Conservation (phyloP, 2,888 invertebrate genomes). For the Ophonus ardosiacus region DNA sequence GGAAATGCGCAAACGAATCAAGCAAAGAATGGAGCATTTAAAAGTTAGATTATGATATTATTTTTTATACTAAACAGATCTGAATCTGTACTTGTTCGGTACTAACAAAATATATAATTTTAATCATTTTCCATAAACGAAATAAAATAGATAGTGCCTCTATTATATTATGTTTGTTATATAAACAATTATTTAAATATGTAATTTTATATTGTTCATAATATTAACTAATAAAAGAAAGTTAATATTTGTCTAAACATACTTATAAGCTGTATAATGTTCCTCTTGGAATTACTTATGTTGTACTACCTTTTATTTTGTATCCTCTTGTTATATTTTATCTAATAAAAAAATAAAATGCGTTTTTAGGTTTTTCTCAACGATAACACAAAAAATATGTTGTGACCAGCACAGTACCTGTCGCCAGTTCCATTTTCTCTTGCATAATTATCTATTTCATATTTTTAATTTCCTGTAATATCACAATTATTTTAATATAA, state of each 20-base stretch:
- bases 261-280: neutral
- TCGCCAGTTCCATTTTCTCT: too few species aligned
- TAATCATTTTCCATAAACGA: slow-evolving; percentile 39
- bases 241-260: slow-evolving; percentile 38
- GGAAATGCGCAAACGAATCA: slow-evolving; percentile 81
- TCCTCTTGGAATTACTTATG: neutral
- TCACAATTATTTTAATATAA: too few species aligned
- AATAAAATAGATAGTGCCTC: slow-evolving; percentile 57
- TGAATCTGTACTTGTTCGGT: slow-evolving; percentile 18
- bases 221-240: slow-evolving; percentile 36
- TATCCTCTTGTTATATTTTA: too few species aligned
- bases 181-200: slow-evolving; percentile 53
- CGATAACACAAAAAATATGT: too few species aligned
- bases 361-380: too few species aligned
- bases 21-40: slow-evolving; percentile 83
- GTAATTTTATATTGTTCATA: slow-evolving; percentile 52
- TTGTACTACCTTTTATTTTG: too few species aligned
- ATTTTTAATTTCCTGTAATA: too few species aligned
- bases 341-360: too few species aligned
- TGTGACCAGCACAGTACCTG: too few species aligned
- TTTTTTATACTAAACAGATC: slow-evolving; percentile 27
- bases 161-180: slow-evolving; percentile 57
- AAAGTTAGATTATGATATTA: slow-evolving; percentile 80
- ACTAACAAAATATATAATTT: slow-evolving; percentile 48
- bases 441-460: too few species aligned